phyloP scores from a whole-genome alignment of 2,888 invertebrate species.

The Tholera decimalis region DNA sequence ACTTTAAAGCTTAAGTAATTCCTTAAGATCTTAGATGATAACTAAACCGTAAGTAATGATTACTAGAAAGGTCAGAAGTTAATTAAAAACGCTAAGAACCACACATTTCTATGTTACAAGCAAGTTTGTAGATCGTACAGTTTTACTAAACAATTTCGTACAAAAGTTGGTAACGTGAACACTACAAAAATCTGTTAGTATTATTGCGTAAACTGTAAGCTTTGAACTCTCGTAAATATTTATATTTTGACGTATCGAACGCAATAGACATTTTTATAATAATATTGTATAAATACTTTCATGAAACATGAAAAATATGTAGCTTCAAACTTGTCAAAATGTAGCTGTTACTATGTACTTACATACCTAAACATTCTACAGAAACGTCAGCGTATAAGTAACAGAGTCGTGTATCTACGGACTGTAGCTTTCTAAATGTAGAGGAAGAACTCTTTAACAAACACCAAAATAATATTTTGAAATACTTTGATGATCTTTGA shows the following conservation, averaged over 20 bases:
- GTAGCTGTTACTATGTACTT: background rate
- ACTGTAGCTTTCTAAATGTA: conserved; percentile 9
- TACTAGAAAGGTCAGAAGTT: conserved; percentile 31
- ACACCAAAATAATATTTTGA: conserved; percentile 13
- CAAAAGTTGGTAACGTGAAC: background rate
- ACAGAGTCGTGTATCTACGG: background rate
- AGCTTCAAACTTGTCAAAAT: no score
- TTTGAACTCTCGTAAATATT: conserved; percentile 58
- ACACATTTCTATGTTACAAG: conserved; percentile 1
- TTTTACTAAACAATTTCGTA: conserved; percentile 32
- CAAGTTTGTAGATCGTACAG: background rate
- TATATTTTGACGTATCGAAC: conserved; percentile 18
- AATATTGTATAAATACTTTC: background rate
- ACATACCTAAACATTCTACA: background rate
- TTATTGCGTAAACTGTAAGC: conserved; percentile 39
- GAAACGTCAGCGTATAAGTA: background rate
- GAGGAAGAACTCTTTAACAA: background rate
- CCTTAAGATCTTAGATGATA: conserved; percentile 16
- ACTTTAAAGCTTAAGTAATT: conserved; percentile 2
- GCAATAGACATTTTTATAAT: background rate
- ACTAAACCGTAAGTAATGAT: conserved; percentile 24
- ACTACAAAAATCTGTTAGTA: conserved; percentile 36
- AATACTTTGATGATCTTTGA: conserved; percentile 26
- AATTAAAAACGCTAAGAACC: conserved; percentile 31
- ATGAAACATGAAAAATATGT: background rate